These are phyloP conservation scores for Anas bernieri DNA, from an alignment of 2,797 vertebrate species.

Conservation along the genomic window DNA sequence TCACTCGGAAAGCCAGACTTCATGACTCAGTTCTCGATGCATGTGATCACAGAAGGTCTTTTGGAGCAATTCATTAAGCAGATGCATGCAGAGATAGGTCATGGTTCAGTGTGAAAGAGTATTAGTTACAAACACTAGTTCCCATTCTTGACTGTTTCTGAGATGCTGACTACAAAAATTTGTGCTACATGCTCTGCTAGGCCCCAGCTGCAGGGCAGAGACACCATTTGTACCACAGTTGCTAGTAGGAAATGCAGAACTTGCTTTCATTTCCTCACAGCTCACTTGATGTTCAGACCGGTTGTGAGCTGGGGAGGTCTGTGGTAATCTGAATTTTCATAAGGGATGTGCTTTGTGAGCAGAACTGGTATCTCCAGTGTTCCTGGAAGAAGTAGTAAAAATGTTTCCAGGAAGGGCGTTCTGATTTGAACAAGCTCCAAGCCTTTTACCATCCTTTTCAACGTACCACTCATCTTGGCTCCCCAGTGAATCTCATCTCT, in stretches of 20 bases:
- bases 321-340: not conserved
- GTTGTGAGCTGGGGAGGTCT: not conserved
- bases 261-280: not conserved
- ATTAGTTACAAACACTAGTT: not conserved
- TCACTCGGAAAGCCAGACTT: not conserved
- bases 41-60: not conserved
- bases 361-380: not conserved
- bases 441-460: not conserved
- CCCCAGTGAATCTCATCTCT: not conserved
- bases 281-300: not conserved
- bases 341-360: not conserved
- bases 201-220: not conserved
- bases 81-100: not conserved
- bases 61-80: not conserved
- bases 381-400: slow-evolving; percentile 19
- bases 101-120: not conserved
- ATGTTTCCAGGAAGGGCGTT: not conserved
- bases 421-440: not conserved
- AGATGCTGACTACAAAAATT: not conserved
- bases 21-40: not conserved
- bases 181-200: not conserved
- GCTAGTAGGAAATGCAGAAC: not conserved
- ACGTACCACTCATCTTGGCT: not conserved
- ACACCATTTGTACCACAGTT: not conserved
- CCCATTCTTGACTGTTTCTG: not conserved